phyloP scores from a whole-genome alignment of 2,888 invertebrate genomes.

The Drosophila subsilvestris region DNA sequence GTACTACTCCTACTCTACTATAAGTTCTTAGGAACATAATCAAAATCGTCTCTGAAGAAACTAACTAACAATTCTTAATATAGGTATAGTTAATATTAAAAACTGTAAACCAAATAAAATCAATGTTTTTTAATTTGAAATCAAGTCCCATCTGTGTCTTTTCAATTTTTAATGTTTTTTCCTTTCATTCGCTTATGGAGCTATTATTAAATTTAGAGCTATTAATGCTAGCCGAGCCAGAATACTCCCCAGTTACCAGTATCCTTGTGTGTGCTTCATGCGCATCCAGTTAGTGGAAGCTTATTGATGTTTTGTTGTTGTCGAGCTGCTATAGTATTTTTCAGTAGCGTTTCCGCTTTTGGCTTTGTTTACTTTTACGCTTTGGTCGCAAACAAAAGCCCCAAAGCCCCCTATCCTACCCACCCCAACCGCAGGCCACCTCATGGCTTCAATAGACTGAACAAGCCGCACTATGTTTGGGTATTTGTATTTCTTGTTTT shows the following conservation, averaged over 20 bases:
- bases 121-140: constrained; percentile 75
- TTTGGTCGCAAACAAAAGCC: constrained; percentile 72
- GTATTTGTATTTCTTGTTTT: constrained; percentile 76
- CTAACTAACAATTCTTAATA: neutral
- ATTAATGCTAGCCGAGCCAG: constrained; percentile 59
- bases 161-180: constrained; percentile 40
- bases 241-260: constrained; percentile 32
- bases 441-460: constrained; percentile 32
- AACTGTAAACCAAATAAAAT: constrained; percentile 68
- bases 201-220: constrained; percentile 79
- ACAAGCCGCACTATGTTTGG: constrained; percentile 75
- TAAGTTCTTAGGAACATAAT: too few relatives aligned
- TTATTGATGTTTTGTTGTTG: constrained; percentile 76
- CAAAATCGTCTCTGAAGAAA: neutral
- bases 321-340: constrained; percentile 52
- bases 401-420: constrained; percentile 63
- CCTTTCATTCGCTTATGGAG: constrained; percentile 66
- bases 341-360: constrained; percentile 79
- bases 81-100: constrained; percentile 1
- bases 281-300: constrained; percentile 75
- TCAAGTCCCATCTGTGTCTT: constrained; percentile 70
- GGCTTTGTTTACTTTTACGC: constrained; percentile 78
- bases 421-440: constrained; percentile 16
- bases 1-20: too few relatives aligned
- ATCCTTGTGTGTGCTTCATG: constrained; percentile 38